Base-by-base conservation (phyloP, 1,140 invertebrate genomes). In the Drosophila eugracilis region DNA sequence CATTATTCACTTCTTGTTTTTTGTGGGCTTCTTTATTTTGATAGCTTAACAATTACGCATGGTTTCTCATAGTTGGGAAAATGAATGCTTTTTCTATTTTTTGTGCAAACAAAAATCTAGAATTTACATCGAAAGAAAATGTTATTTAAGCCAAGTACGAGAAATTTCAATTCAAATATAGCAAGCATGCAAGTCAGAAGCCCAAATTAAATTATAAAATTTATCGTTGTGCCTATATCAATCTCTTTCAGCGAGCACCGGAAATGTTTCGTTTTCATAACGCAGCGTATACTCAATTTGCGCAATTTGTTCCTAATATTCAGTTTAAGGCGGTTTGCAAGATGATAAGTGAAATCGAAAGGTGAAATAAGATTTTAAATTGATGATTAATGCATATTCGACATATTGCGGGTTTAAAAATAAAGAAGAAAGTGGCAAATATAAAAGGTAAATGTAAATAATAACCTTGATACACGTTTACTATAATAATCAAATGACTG, bases 241-340 rank as follows among this genome's bases (percentile, higher is more conserved):
- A 50, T 66, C 44, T 41, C 14, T 41, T 47, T 30, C 21, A 26
- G 2, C 30, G 15, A 30, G 28, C 34, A 36, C 58, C 77, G 76
- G 75, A 78, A 69, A 44, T 63, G 45, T 63, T 63, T 39, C 34
- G 14, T 57, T 54, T 62, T 36, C 36, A 34, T 24, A 70, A 39
- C 55, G 37, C 26, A 17, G 26, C 65, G 67, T 50, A 62, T 73
- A 50, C 39, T 41, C 32, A 53, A 58, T 73, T 54, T 73, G 22
- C 32, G 26, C 47, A 72, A 71, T 52, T 44, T 19, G 28, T 59
- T 30, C 34, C 6, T 7, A 59, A 72, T 34, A 53, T 71, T 34
- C 39, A 47, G 53, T 36, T 73, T 26, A 7, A 32, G 53, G 55
- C 48, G 37, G 32, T 66, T 67, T 19, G 9, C 9, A 42, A 26